Conservation (phyloP, 2,113 vertebrate genomes). For the Oryzias melastigma region DNA sequence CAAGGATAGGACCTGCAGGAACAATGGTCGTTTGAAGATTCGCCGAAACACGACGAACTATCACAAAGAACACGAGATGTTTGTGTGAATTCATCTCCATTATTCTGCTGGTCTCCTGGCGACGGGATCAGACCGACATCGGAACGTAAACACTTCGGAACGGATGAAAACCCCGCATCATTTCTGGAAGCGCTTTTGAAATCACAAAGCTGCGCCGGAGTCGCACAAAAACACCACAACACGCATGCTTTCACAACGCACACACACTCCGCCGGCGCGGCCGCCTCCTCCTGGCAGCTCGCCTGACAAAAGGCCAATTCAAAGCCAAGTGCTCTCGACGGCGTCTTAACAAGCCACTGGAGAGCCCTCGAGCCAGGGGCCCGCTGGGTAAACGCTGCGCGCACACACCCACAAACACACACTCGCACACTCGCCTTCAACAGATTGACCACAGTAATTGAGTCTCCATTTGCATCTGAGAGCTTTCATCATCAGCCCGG, state of each 20-base stretch:
- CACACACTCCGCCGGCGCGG: slow-evolving; percentile 14
- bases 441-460: slow-evolving; percentile 95
- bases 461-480: slow-evolving; percentile 87
- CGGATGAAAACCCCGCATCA: slow-evolving; percentile 1
- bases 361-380: slow-evolving; percentile 86
- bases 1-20: too few relatives aligned
- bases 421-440: slow-evolving; percentile 72
- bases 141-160: too few relatives aligned
- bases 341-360: slow-evolving; percentile 95
- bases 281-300: slow-evolving; percentile 60
- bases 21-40: too few relatives aligned
- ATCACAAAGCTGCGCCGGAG: slow-evolving; percentile 6
- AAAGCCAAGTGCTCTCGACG: slow-evolving; percentile 94
- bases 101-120: too few relatives aligned
- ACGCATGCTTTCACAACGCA: slow-evolving; percentile 17
- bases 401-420: slow-evolving; percentile 19
- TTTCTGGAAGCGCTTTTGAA: slow-evolving; percentile 2
- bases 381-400: slow-evolving; percentile 73
- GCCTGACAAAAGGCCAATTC: slow-evolving; percentile 90
- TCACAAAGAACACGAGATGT: too few relatives aligned
- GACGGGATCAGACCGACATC: too few relatives aligned
- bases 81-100: too few relatives aligned
- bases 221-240: slow-evolving; percentile 7
- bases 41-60: too few relatives aligned
- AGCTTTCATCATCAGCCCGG: slow-evolving; percentile 68